phyloP scores from a whole-genome alignment of 2,888 invertebrate genomes.

The Thyatira batis region DNA sequence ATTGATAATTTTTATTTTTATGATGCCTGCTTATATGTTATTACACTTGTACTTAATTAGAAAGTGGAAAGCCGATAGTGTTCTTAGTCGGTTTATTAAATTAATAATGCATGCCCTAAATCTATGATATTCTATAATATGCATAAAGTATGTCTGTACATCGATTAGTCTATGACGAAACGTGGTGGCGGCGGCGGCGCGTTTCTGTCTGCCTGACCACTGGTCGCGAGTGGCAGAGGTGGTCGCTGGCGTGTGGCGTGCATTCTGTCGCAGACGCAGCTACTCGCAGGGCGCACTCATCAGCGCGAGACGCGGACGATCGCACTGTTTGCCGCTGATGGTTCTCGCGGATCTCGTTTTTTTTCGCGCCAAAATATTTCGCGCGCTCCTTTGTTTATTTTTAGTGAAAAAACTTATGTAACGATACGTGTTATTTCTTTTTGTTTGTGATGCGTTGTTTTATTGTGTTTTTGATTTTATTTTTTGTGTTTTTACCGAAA shows the following conservation, averaged over 20 bases:
- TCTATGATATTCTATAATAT: no score
- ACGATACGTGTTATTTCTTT: conserved; percentile 22
- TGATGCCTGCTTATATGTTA: no score
- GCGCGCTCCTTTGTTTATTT: conserved; percentile 29
- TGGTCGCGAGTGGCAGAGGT: conserved; percentile 55
- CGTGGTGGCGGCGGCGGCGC: conserved; percentile 46
- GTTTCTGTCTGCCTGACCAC: conserved; percentile 60
- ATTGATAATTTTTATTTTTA: no score
- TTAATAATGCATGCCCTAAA: no score
- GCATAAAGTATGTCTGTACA: not conserved
- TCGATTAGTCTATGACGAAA: not conserved
- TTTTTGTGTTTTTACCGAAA: conserved; percentile 76
- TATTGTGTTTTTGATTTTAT: conserved; percentile 70
- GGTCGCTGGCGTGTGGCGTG: conserved; percentile 45
- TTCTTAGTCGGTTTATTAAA: no score
- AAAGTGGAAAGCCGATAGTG: not conserved
- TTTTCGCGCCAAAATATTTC: conserved; percentile 71
- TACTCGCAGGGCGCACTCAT: conserved; percentile 49
- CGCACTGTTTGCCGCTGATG: conserved; percentile 24
- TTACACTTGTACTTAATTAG: not conserved
- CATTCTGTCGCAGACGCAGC: conserved; percentile 64
- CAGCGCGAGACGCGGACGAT: conserved; percentile 31
- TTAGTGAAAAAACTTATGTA: conserved; percentile 7
- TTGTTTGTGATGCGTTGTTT: conserved; percentile 71
- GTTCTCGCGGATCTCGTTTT: conserved; percentile 24